These are phyloP conservation scores for Gonioctena quinquepunctata DNA, from an alignment of 1,140 invertebrate genomes.

Conservation along the genomic window DNA sequence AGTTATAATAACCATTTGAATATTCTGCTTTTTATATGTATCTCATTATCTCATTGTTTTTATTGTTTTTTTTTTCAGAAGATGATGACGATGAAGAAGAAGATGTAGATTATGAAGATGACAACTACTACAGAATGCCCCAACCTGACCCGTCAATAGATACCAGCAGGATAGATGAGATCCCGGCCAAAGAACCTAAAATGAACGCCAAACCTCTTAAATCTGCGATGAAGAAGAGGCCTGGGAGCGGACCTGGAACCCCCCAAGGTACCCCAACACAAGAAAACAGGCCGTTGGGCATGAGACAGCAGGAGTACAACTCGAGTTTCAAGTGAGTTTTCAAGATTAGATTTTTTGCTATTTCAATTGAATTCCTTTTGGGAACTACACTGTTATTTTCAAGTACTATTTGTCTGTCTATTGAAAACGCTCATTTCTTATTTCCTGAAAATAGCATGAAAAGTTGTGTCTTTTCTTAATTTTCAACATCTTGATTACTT, in stretches of 20 bases:
- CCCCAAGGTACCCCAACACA: slow-evolving; percentile 78
- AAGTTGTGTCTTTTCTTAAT: no score
- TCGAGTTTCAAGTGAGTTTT: slow-evolving; percentile 63
- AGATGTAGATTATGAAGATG: slow-evolving; percentile 60
- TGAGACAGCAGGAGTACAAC: slow-evolving; percentile 69
- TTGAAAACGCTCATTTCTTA: no score
- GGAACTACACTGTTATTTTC: no score
- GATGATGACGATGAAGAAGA: slow-evolving; percentile 53
- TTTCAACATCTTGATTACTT: no score
- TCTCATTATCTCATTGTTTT: background rate
- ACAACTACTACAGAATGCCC: slow-evolving; percentile 60
- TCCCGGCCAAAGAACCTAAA: slow-evolving; percentile 85
- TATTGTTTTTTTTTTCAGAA: background rate
- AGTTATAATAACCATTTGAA: no score
- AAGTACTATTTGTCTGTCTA: no score
- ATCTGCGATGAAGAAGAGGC: slow-evolving; percentile 85
- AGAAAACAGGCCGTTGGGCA: slow-evolving; percentile 69
- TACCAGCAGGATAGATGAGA: slow-evolving; percentile 82
- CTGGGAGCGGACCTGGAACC: slow-evolving; percentile 63
- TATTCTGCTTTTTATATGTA: no score
- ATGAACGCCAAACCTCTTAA: slow-evolving; percentile 88
- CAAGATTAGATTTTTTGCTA: background rate
- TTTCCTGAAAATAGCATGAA: no score
- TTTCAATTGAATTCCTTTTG: no score
- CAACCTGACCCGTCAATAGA: slow-evolving; percentile 71